Base-by-base conservation (phyloP, 2,888 invertebrate genomes). In the Deilephila elpenor region DNA sequence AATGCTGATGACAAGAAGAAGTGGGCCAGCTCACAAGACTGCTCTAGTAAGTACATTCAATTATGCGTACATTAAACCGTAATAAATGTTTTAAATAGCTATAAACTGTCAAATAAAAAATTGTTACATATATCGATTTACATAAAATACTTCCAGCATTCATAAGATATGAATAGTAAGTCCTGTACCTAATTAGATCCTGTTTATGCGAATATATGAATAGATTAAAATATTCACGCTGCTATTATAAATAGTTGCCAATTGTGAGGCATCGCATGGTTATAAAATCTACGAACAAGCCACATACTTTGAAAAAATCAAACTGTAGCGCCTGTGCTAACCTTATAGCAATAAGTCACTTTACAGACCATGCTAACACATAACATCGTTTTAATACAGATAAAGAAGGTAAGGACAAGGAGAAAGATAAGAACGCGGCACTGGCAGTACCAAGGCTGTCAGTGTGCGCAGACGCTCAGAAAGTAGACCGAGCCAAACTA, bases 391-490 rank as follows among this genome's bases (percentile, higher is more conserved):
- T 78, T 73, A 72, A 51, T 86, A 29, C 89, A 98, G 98, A 97
- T 94, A 97, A 97, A 93, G 97, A 97, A 83, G 96, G 95, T 74
- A 97, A 97, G 91, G 97, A 97, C 82, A 97, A 97, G 87, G 97
- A 97, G 73, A 95, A 96, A 67, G 98, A 97, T 72, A 98, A 97
- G 85, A 96, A 96, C 76, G 96, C 95, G 76, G 97, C 97, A 79
- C 92, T 98, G 77, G 98, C 97, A 51, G 98, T 98, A 60, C 98
- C 98, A 67, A 96, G 98, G 80, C 95, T 98, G 74, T 98, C 98
- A 78, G 98, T 98, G 73, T 98, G 98, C 91, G 98, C 98, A 6
- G 98, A 98, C 88, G 98, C 98, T 78, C 98, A 98, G 89, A 98
- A 98, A 95, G 98, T 98, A 32, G 98, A 98, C 90, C 96, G 98